Evolutionary conservation across 2,888 invertebrate species (phyloP), one percentile per base, ranked within the genome.

Genomic region (Fragum whitleyi): DNA sequence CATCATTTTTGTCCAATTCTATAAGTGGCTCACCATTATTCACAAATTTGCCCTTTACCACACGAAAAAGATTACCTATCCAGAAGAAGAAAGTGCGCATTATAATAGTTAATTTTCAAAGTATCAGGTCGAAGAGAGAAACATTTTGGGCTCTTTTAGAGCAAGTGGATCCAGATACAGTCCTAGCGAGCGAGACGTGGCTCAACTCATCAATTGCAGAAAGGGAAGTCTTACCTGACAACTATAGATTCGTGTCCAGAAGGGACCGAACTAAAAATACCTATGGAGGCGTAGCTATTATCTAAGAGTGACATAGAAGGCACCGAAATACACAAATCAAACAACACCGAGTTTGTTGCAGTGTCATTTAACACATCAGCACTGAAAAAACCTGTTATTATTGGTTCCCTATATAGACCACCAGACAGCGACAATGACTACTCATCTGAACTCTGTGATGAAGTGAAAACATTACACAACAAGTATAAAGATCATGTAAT

Each of bases 131-230:
- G 14, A 81, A 81, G 57, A 68, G 57, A 29, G 72, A 78, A 61
- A 61, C 69, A 19, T 78, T 81, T 42, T 81, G 75, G 81, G 69
- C 61, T 29, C 36, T 81, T 29, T 62, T 81, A 26, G 78, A 74
- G 16, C 62, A 77, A 26, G 29, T 32, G 6, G 71, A 70, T 16
- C 78, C 75, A 19, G 81, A 78, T 42, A 55, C 77, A 19, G 23
- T 76, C 23, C 28, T 76, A 9, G 76, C 70, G 16, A 70, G 61
- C 23, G 69, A 76, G 36, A 76, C 76, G 3, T 69, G 69, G 76
- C 76, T 76, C 9, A 23, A 61, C 36, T 21, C 69, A 11, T 26
- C 42, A 19, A 75, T 75, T 29, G 70, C 76, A 26, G 76, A 76
- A 70, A 11, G 70, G 19, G 76, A 61, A 70, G 70, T 76, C 1